These are phyloP conservation scores for Leptatherina wallacei DNA, from an alignment of 2,797 vertebrate species.

Conservation along the genomic window DNA sequence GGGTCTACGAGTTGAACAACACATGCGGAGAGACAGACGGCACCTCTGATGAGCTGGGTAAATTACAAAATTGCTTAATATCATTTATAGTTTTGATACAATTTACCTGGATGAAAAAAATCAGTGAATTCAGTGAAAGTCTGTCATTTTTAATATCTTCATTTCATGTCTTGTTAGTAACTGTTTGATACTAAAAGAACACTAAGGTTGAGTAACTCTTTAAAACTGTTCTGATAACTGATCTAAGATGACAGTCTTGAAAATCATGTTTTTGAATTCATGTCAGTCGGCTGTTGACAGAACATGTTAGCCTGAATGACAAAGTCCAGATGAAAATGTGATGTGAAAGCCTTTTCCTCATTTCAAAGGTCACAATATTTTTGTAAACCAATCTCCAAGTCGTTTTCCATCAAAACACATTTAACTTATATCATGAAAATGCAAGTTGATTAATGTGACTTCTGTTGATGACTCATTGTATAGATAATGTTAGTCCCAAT, in stretches of 20 bases:
- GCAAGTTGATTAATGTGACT: constrained; percentile 5
- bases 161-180: neutral
- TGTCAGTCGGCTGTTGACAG: constrained; percentile 15
- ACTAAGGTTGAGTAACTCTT: neutral
- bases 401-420: constrained; percentile 20
- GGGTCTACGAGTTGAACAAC: neutral
- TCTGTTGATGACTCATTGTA: constrained; percentile 22
- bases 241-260: neutral
- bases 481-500: constrained; percentile 37
- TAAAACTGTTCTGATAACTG: neutral
- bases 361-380: constrained; percentile 19
- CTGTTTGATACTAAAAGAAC: neutral
- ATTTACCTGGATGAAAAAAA: neutral
- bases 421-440: constrained; percentile 16
- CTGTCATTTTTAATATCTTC: neutral
- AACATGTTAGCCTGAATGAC: constrained; percentile 15
- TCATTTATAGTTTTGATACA: neutral
- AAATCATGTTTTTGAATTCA: constrained; percentile 1
- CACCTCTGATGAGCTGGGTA: neutral
- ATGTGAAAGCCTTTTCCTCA: neutral
- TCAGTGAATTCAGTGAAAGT: neutral
- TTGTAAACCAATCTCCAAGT: constrained; percentile 1
- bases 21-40: neutral
- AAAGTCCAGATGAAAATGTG: constrained; percentile 17
- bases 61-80: neutral